These are phyloP conservation scores for Puntigrus tetrazona DNA, from an alignment of 2,113 vertebrate genomes.

Conservation along the genomic window DNA sequence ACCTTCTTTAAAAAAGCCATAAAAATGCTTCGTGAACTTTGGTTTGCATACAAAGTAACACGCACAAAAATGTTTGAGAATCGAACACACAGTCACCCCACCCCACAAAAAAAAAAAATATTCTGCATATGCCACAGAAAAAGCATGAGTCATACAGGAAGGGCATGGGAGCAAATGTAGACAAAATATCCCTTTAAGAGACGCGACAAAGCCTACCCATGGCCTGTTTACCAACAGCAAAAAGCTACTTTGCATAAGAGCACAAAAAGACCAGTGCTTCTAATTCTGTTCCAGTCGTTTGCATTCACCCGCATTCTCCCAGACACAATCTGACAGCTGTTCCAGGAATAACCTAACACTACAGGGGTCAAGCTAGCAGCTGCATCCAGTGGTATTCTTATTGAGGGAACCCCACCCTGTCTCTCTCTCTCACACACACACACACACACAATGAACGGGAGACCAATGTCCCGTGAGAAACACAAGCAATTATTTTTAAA, in stretches of 20 bases:
- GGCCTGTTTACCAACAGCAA: conserved; percentile 24
- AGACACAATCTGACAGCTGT: conserved; percentile 40
- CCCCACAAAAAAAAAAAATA: too few species aligned
- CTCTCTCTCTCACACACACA: conserved; percentile 21
- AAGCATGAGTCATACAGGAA: background rate
- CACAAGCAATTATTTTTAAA: background rate
- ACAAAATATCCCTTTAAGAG: background rate
- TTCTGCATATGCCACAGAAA: background rate
- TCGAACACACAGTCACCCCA: too few species aligned
- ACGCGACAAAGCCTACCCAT: background rate
- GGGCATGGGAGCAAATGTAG: background rate
- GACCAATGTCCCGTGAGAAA: background rate
- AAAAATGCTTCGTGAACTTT: too few species aligned
- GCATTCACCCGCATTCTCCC: background rate
- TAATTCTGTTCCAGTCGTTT: background rate
- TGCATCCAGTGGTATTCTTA: conserved; percentile 26
- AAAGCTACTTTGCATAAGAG: conserved; percentile 30
- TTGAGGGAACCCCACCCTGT: background rate
- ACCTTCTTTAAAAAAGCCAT: too few species aligned
- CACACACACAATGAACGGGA: background rate
- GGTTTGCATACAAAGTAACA: too few species aligned
- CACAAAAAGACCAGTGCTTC: background rate
- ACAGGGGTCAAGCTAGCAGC: conserved; percentile 44
- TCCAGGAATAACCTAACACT: conserved; percentile 21
- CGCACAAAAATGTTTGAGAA: too few species aligned